Conservation (phyloP, 1,140 invertebrate genomes). For the Chironomus tepperi region DNA sequence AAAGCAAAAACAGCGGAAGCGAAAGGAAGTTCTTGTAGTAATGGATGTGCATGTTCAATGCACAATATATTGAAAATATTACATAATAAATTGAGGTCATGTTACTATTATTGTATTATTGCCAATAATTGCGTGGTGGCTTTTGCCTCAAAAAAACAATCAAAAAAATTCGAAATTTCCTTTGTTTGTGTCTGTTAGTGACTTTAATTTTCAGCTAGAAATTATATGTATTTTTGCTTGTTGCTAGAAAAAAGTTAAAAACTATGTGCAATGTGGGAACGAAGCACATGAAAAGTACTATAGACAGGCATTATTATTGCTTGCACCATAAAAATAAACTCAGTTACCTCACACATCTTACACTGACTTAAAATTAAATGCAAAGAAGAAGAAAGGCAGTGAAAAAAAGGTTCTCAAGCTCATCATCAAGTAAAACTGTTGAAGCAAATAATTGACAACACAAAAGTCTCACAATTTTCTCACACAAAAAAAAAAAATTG, state of each 20-base stretch:
- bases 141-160: neutral
- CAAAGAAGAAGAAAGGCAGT: no score
- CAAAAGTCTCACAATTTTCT: neutral
- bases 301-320: no score
- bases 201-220: no score
- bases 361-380: no score
- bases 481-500: slow-evolving; percentile 7
- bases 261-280: no score
- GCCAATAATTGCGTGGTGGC: neutral
- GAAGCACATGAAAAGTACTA: no score
- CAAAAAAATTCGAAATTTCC: no score
- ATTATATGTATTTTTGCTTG: no score
- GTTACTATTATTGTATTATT: neutral
- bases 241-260: no score
- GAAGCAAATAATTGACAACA: slow-evolving; percentile 12
- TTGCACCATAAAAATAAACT: no score
- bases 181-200: no score
- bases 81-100: neutral
- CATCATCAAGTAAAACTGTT: neutral
- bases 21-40: neutral
- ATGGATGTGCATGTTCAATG: neutral
- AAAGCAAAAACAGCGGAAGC: neutral
- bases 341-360: no score
- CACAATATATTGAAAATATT: neutral
- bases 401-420: slow-evolving; percentile 4